These are phyloP conservation scores for Ornithorhynchus anatinus DNA, from an alignment of 2,113 vertebrate genomes.

Conservation along the genomic window DNA sequence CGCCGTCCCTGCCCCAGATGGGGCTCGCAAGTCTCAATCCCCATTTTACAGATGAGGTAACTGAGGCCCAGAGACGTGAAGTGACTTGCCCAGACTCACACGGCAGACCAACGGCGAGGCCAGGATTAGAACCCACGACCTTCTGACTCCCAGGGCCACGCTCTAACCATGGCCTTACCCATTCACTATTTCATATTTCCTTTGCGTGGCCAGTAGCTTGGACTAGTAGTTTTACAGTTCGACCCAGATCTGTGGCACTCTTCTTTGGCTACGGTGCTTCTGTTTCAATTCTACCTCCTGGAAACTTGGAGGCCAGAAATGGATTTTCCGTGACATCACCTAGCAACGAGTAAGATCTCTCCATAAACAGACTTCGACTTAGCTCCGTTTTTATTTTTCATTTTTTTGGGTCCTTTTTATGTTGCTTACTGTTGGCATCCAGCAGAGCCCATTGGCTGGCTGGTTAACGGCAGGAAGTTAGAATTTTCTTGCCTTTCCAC, in stretches of 20 bases:
- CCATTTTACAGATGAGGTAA: too few species aligned
- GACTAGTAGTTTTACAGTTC: constrained; percentile 38
- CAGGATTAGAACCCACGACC: too few species aligned
- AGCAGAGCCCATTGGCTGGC: constrained; percentile 16
- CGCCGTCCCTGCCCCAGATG: too few species aligned
- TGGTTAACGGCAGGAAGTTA: constrained; percentile 26
- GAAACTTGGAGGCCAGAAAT: constrained; percentile 15
- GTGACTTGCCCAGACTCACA: too few species aligned
- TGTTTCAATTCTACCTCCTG: not conserved
- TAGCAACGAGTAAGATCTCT: constrained; percentile 57
- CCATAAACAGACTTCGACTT: constrained; percentile 54
- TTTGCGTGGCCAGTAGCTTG: constrained; percentile 24
- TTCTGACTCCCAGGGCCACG: too few species aligned
- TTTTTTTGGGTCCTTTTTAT: not conserved
- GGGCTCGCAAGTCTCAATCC: too few species aligned
- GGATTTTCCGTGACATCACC: constrained; percentile 59
- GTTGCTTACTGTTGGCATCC: constrained; percentile 49
- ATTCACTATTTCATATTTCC: constrained; percentile 18
- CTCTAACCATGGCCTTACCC: constrained; percentile 23
- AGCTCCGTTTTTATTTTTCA: constrained; percentile 20
- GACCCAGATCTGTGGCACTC: constrained; percentile 37
- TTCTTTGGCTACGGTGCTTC: too few species aligned
- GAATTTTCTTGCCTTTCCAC: constrained; percentile 34
- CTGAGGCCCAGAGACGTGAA: too few species aligned
- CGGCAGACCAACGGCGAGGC: too few species aligned